Conservation (phyloP, 2,888 invertebrate species). For the Drosophila differens region DNA sequence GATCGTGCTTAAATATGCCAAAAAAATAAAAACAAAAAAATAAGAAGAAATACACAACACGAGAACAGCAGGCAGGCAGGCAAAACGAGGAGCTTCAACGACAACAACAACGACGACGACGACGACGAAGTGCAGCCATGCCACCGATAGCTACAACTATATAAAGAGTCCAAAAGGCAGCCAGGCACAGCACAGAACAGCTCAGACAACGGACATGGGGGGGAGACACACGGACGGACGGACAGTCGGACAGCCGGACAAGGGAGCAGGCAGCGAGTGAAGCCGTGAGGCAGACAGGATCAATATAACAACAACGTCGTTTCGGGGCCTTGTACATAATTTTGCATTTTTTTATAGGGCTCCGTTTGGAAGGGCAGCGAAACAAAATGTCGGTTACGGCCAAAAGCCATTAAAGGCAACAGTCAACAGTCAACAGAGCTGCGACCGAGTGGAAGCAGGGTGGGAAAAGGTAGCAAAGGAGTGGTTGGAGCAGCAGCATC, state of each 20-base stretch:
- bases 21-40: constrained; percentile 40
- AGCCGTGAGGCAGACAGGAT: constrained; percentile 67
- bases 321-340: constrained; percentile 79
- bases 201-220: constrained; percentile 3
- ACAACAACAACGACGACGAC: constrained; percentile 43
- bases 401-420: constrained; percentile 78
- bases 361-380: constrained; percentile 7
- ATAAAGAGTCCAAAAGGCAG: constrained; percentile 61
- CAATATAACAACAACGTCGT: constrained; percentile 75
- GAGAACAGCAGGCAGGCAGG: constrained; percentile 12
- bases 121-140: constrained; percentile 71
- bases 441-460: background rate
- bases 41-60: constrained; percentile 1
- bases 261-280: constrained; percentile 18
- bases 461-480: background rate
- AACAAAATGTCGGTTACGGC: constrained; percentile 85
- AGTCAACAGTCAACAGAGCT: constrained; percentile 4
- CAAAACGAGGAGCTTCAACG: constrained; percentile 38
- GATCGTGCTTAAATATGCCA: constrained; percentile 79
- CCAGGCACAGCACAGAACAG: constrained; percentile 11
- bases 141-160: constrained; percentile 80
- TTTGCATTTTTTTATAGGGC: constrained; percentile 80
- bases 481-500: constrained; percentile 22
- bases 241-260: background rate
- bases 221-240: background rate